These are phyloP conservation scores for Hoplodrina blanda DNA, from an alignment of 2,888 invertebrate genomes.

Conservation along the genomic window DNA sequence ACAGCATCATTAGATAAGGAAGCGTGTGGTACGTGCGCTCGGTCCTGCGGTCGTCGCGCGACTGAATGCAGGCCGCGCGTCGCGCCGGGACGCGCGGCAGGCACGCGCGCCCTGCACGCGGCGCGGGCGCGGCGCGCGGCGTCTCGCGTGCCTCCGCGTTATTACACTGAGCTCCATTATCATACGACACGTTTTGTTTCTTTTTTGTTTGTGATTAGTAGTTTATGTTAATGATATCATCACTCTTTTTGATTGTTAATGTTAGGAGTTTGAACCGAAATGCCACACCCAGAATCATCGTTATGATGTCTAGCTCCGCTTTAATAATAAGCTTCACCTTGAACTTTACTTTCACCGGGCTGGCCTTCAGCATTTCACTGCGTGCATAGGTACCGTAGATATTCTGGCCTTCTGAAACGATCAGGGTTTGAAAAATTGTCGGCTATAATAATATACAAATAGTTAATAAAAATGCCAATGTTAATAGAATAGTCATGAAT, in stretches of 20 bases:
- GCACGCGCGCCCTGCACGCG: constrained; percentile 85
- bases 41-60: constrained; percentile 81
- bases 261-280: constrained; percentile 19
- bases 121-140: constrained; percentile 73
- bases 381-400: too few species aligned
- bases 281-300: background rate
- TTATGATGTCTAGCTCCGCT: background rate
- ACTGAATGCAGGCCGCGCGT: constrained; percentile 74
- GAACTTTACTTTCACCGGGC: background rate
- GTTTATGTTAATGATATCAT: constrained; percentile 31
- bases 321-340: constrained; percentile 2
- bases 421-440: background rate
- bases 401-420: background rate
- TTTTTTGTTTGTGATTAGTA: constrained; percentile 42
- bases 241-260: constrained; percentile 31
- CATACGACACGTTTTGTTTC: constrained; percentile 51
- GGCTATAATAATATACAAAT: too few species aligned
- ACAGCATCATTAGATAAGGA: constrained; percentile 68
- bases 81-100: constrained; percentile 50
- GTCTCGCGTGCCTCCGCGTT: constrained; percentile 79
- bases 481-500: too few species aligned
- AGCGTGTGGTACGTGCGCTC: constrained; percentile 59
- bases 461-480: too few species aligned
- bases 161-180: constrained; percentile 66
- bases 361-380: background rate